A percentile compares a stretch with the other conserved stretches of the same genome.
Evolutionary conservation across 1,140 invertebrate species (phyloP).

Genomic region (Drosophila bocki): DNA sequence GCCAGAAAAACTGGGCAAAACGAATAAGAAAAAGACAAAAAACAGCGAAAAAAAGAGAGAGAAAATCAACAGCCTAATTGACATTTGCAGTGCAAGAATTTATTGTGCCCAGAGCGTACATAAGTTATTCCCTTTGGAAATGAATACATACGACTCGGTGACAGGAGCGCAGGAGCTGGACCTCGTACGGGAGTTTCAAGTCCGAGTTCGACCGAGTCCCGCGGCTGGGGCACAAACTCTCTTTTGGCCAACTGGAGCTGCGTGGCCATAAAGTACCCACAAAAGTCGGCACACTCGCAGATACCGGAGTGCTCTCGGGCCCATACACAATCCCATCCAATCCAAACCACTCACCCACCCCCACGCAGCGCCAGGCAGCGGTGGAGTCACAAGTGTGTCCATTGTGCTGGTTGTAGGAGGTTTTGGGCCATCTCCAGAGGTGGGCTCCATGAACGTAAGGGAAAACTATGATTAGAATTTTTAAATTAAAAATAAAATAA

Average conservation of each 20-base stretch:
- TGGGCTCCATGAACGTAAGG: neutral
- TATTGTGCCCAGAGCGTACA: constrained; percentile 85
- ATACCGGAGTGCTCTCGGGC: constrained; percentile 1
- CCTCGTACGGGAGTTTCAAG: constrained; percentile 11
- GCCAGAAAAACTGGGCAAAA: constrained; percentile 18
- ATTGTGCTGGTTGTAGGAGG: constrained; percentile 74
- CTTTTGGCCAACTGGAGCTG: constrained; percentile 53
- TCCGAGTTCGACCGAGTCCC: constrained; percentile 9
- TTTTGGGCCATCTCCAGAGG: constrained; percentile 10
- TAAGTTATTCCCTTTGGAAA: constrained; percentile 85
- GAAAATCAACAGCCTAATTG: constrained; percentile 76
- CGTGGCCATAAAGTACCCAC: constrained; percentile 79
- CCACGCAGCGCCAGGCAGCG: constrained; percentile 65
- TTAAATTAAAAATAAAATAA: neutral
- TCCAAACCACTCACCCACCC: constrained; percentile 67
- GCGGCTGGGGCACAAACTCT: constrained; percentile 33
- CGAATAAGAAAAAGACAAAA: neutral
- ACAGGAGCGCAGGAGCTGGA: constrained; percentile 64
- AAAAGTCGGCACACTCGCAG: constrained; percentile 40
- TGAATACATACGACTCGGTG: constrained; percentile 76
- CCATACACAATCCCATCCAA: constrained; percentile 22
- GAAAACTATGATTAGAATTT: too few relatives aligned
- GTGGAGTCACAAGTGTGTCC: constrained; percentile 71
- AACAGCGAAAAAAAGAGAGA: constrained; percentile 25
- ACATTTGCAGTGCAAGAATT: constrained; percentile 84